Conservation (phyloP, 2,888 invertebrate species). For the Amphipoea lucens region DNA sequence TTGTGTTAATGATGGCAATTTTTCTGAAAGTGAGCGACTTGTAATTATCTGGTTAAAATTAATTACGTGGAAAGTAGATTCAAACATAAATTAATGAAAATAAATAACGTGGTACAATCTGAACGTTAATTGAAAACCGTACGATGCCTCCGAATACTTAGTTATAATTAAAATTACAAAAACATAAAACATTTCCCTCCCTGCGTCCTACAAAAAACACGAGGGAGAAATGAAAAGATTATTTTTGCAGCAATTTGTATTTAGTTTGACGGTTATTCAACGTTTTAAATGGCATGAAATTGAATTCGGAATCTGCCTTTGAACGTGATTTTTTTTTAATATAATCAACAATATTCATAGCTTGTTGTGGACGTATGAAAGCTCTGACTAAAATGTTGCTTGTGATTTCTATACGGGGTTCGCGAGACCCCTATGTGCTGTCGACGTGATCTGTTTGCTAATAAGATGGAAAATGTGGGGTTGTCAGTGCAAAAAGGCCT, state of each 20-base stretch:
- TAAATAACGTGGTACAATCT: slow-evolving; percentile 19
- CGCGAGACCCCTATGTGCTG: not conserved
- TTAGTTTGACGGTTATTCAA: slow-evolving; percentile 46
- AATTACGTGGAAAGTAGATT: not conserved
- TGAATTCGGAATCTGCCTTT: slow-evolving; percentile 46
- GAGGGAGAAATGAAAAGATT: slow-evolving; percentile 42
- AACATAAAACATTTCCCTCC: slow-evolving; percentile 42
- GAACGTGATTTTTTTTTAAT: slow-evolving; percentile 42
- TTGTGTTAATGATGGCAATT: not conserved
- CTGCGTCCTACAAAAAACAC: slow-evolving; percentile 21
- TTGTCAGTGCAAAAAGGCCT: slow-evolving; percentile 4
- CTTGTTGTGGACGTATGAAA: slow-evolving; percentile 12
- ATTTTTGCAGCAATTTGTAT: slow-evolving; percentile 38
- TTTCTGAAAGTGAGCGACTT: not conserved
- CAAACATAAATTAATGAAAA: slow-evolving; percentile 17
- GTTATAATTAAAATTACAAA: slow-evolving; percentile 45
- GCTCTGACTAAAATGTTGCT: slow-evolving; percentile 2
- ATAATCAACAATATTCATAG: slow-evolving; percentile 26
- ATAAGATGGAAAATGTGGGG: not conserved
- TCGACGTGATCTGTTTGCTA: slow-evolving; percentile 16
- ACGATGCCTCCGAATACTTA: not conserved
- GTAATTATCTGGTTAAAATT: slow-evolving; percentile 1
- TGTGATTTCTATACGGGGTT: slow-evolving; percentile 8
- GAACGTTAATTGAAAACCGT: slow-evolving; percentile 37
- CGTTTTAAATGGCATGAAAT: slow-evolving; percentile 48